Evolutionary conservation across 2,888 invertebrate genomes (phyloP).

Genomic region (Troilus luridus): DNA sequence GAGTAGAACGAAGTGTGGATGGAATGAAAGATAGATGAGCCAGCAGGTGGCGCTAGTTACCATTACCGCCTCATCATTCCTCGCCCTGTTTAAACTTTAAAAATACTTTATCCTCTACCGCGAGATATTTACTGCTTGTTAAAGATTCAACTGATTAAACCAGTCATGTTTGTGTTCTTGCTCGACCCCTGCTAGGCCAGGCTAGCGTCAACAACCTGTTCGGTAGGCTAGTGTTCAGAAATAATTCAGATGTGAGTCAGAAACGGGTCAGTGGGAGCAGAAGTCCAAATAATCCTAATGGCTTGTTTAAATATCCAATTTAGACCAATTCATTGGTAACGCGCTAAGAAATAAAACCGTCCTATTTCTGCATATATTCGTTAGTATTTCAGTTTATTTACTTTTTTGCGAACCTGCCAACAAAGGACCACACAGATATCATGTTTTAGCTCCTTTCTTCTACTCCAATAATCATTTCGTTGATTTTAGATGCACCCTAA

Average conservation of each 20-base stretch:
- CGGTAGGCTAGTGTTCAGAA: neutral
- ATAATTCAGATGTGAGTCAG: neutral
- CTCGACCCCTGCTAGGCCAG: neutral
- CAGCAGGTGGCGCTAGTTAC: neutral
- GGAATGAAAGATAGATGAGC: neutral
- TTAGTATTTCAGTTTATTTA: no score
- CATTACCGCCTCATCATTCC: conserved; percentile 24
- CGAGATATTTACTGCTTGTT: neutral
- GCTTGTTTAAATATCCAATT: neutral
- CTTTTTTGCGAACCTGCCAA: no score
- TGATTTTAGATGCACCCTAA: no score
- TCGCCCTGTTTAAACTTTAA: neutral
- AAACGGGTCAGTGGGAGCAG: neutral
- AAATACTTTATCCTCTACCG: neutral
- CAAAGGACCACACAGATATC: no score
- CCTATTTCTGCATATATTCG: no score
- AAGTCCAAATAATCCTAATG: neutral
- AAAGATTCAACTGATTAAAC: conserved; percentile 1
- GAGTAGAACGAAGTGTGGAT: neutral
- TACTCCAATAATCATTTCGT: no score
- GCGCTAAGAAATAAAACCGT: no score
- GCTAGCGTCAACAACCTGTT: neutral
- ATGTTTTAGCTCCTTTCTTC: no score
- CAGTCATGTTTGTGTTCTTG: neutral
- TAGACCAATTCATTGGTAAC: neutral